phyloP scores from a whole-genome alignment of 2,888 invertebrate species.

The Phorcus lineatus region DNA sequence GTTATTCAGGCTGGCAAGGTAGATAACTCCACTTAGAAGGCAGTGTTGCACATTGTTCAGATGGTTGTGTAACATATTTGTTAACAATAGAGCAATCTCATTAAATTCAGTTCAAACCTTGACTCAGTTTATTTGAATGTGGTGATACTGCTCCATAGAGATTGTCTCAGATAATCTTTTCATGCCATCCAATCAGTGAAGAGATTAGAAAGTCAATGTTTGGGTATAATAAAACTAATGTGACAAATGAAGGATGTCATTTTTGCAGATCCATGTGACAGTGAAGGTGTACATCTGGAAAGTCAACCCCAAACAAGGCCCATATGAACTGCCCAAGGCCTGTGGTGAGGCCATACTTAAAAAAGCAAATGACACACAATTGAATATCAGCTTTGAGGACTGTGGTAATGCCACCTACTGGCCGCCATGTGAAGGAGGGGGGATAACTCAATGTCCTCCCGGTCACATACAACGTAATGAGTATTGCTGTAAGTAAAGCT shows the following conservation, averaged over 20 bases:
- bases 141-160: no score
- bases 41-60: no score
- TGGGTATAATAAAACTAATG: no score
- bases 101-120: no score
- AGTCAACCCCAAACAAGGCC: not conserved
- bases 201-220: no score
- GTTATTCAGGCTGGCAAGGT: not conserved
- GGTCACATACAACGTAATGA: slow-evolving; percentile 26
- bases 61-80: no score
- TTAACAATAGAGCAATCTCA: no score
- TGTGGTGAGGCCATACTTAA: not conserved
- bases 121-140: no score
- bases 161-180: no score
- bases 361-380: not conserved
- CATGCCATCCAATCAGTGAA: no score
- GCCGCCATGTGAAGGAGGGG: slow-evolving; percentile 26
- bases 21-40: no score
- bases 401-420: slow-evolving; percentile 30
- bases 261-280: slow-evolving; percentile 21
- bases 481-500: slow-evolving; percentile 39
- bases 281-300: slow-evolving; percentile 30
- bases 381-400: not conserved
- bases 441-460: slow-evolving; percentile 27
- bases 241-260: no score
- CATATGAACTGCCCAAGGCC: not conserved